Evolutionary conservation across 2,797 vertebrate genomes (phyloP), one percentile per base, ranked within the genome.

Genomic region (Characodon lateralis): DNA sequence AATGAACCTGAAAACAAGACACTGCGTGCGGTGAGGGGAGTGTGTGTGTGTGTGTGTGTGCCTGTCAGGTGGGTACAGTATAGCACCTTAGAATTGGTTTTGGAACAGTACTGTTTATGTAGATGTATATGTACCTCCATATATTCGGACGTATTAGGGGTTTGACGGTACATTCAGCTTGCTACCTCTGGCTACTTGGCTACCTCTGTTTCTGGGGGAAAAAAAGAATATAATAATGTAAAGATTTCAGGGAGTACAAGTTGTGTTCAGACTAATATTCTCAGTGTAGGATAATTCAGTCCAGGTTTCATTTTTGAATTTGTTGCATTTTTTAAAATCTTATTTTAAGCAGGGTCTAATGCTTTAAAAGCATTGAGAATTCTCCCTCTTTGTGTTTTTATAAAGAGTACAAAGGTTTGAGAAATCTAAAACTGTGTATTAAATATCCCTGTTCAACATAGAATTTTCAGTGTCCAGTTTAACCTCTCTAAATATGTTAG

Each of bases 1-100:
- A 98, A 98, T 97, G 96, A 97, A 97, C 96, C 97, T 97, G 96
- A 97, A 97, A 97, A 96, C 95, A 96, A 96, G 96, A 95, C 92
- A 90, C 94, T 93, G 92, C 92, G 90, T 93, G 91, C 88, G 90
- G 90, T 85, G 80, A 89, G 80, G 53, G 73, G 79, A 18, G n/a
- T 48, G 24, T 0, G 14, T 41, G 58, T 28, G 14, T 18, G 58
- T 24, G 31, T 76, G 55, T 82, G 77, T 77, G 72, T 82, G 73
- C 61, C 56, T 41, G 53, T 68, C 69, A 66, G 66, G 75, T 82
- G 76, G 83, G 81, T 84, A 85, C 79, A 83, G 79, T 87, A 86
- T 66, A 83, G 81, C 83, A 77, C 59, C 77, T 76, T 76, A 76
- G 78, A 82, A 85, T 56, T 72, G 72, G 69, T 74, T 76, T 72